Percentiles rank a stretch among this genome's conserved stretches.
phyloP scores from a whole-genome alignment of 1,140 invertebrate species.

The Aphelenchoides besseyi region DNA sequence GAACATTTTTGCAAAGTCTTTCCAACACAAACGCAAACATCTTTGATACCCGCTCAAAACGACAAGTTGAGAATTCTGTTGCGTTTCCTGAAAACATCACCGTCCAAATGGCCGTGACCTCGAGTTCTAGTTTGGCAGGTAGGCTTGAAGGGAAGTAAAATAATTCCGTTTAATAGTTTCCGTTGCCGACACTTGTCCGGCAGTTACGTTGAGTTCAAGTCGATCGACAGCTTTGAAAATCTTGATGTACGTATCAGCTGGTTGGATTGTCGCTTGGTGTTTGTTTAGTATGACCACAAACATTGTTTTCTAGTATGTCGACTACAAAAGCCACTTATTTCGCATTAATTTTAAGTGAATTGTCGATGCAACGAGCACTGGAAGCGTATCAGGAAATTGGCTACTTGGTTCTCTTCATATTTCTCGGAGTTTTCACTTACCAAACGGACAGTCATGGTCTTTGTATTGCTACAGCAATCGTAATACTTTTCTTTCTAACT shows the following conservation, averaged over 20 bases:
- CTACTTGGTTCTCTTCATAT: conserved; percentile 3
- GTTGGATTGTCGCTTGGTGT: conserved; percentile 14
- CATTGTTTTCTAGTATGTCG: conserved; percentile 6
- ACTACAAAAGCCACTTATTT: not conserved
- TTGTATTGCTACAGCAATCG: conserved; percentile 8
- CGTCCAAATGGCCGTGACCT: not conserved
- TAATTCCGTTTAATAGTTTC: not conserved
- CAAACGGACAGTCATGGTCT: conserved; percentile 8
- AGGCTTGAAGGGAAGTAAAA: not conserved
- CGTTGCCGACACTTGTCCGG: conserved; percentile 10
- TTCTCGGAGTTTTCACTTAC: conserved; percentile 16
- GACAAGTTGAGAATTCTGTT: not conserved
- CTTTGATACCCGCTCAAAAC: not conserved
- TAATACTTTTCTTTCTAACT: conserved; percentile 13
- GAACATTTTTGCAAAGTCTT: not conserved
- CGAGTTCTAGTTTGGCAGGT: no score
- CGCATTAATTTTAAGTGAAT: not conserved
- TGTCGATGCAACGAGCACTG: conserved; percentile 1
- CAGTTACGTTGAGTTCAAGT: not conserved
- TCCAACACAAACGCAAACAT: not conserved
- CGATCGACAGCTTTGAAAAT: conserved; percentile 5
- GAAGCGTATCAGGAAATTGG: conserved; percentile 9
- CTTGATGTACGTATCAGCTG: not conserved
- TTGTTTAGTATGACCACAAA: not conserved
- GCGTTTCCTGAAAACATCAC: not conserved